Conservation (phyloP, 2,113 vertebrate species). For the Leptobrachium ailaonicum region DNA sequence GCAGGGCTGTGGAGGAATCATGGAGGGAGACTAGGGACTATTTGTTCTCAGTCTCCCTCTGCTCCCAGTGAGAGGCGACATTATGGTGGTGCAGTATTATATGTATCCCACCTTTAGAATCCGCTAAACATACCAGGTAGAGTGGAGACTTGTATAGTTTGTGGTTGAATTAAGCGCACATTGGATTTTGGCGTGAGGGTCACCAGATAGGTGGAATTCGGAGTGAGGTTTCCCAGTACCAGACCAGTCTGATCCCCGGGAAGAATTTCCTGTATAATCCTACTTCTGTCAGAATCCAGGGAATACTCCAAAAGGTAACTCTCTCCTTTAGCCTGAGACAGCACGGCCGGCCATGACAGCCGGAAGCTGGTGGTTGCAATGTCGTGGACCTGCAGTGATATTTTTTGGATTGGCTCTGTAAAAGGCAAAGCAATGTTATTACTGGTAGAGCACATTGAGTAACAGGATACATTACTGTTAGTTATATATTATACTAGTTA, state of each 20-base stretch:
- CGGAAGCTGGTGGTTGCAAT: slow-evolving; percentile 16
- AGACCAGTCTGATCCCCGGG: slow-evolving; percentile 67
- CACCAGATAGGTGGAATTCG: slow-evolving; percentile 80
- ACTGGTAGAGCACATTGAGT: too few relatives aligned
- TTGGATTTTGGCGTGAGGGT: slow-evolving; percentile 81
- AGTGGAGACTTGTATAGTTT: slow-evolving; percentile 77
- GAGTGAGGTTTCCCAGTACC: slow-evolving; percentile 67
- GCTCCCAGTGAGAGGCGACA: too few relatives aligned
- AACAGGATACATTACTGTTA: too few relatives aligned
- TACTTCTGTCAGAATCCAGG: slow-evolving; percentile 11
- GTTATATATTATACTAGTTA: too few relatives aligned
- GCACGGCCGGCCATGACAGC: slow-evolving; percentile 79
- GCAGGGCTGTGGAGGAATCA: too few relatives aligned
- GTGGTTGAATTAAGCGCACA: slow-evolving; percentile 64
- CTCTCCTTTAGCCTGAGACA: slow-evolving; percentile 64
- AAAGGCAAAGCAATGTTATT: neutral
- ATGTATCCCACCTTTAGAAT: too few relatives aligned
- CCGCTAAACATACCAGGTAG: too few relatives aligned
- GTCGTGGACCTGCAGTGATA: neutral
- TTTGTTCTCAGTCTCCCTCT: too few relatives aligned
- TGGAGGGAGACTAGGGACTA: too few relatives aligned
- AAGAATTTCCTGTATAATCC: slow-evolving; percentile 64
- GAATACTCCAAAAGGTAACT: slow-evolving; percentile 77
- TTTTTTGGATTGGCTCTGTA: slow-evolving; percentile 26
- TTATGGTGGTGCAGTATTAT: too few relatives aligned